Base-by-base conservation (phyloP, 2,888 invertebrate genomes). In the Xestia xanthographa region DNA sequence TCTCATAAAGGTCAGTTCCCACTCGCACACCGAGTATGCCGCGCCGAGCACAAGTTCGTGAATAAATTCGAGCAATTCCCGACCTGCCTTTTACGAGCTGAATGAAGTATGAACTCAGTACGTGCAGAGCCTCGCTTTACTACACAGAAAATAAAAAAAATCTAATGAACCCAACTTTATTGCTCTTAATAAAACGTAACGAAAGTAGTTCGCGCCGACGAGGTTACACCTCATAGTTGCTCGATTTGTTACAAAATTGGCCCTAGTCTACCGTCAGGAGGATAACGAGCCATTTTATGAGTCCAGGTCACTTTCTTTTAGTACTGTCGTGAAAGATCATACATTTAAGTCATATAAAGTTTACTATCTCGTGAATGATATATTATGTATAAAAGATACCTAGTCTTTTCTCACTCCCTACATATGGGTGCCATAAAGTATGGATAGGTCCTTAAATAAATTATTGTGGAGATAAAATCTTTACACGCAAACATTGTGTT, bases 81-180 rank as follows among this genome's bases (percentile, higher is more conserved):
- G 85, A 84, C 91, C 88, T 89, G 90, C 89, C 86, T 93, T 94
- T 94, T 94, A 94, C 93, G 93, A 92, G 85, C 88, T 87, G 91
- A 92, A 93, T 93, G 92, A 93, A 93, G 94, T 93, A 93, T 92
- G 92, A 93, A 93, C 90, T 88, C 85, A 60, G 91, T 92, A 94
- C 94, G 93, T 92, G 93, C 91, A 82, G 89, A 91, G 90, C 88
- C 90, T 86, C 87, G 87, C 90, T 93, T 94, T 93, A 94, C 91
- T 91, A 91, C 92, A 82, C 84, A 85, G 89, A 90, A 92, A 92
- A 93, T 94, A 94, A 94, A 94, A 94, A 94, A 94, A 92, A 92
- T 90, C 92, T 93, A 94, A 94, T 94, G 93, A 94, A 94, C 86
- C 89, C 87, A 75, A 88, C 86, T 93, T 94, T 94, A 94, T 91